Evolutionary conservation across 2,797 vertebrate species (phyloP), one percentile per base, ranked within the genome.

Genomic region (Rhynchonycteris naso): DNA sequence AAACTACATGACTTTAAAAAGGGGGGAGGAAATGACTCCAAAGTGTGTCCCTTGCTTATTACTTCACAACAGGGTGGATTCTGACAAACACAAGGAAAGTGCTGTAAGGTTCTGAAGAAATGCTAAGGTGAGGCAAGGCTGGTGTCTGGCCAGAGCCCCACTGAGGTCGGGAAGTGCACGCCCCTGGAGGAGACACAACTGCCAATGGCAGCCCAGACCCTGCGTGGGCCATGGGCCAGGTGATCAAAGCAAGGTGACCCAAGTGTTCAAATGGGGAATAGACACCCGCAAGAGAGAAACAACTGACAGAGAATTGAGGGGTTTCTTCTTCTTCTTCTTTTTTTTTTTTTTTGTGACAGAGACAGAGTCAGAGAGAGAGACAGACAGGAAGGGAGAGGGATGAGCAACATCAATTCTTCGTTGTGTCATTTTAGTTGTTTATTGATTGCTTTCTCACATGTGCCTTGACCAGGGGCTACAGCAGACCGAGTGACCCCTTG

Each of bases 211-310:
- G 56, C 58, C 15, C 35, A 19, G 66, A 68, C 33, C 54, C 1
- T 6, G 2, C 16, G 22, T 8, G 28, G n/a, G 43, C 1, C 0
- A 2, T 35, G n/a, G 65, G 65, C 4, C 59, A 22, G 59, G 16
- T 5, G 63, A 56, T 18, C 19, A 65, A 59, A 50, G 38, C 16
- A 2, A 14, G 38, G 38, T 4, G 13, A 33, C 1, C 4, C 24
- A 52, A 18, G 18, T 28, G 38, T 3, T 26, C 61, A 26, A 13
- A 30, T 9, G 35, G 50, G n/a, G 65, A 50, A 21, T 0, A 19
- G 0, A 0, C 12, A 18, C 26, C 24, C 28, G 30, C 16, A 22
- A 50, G 63, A 54, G 58, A 26, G 54, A 8, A 35, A 61, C 35
- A 2, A 33, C 1, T 18, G 12, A 26, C 5, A 26, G 47, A 21